Evolutionary conservation across 2,113 vertebrate species (phyloP), one percentile per base, ranked within the genome.

Genomic region (Megalops atlanticus): DNA sequence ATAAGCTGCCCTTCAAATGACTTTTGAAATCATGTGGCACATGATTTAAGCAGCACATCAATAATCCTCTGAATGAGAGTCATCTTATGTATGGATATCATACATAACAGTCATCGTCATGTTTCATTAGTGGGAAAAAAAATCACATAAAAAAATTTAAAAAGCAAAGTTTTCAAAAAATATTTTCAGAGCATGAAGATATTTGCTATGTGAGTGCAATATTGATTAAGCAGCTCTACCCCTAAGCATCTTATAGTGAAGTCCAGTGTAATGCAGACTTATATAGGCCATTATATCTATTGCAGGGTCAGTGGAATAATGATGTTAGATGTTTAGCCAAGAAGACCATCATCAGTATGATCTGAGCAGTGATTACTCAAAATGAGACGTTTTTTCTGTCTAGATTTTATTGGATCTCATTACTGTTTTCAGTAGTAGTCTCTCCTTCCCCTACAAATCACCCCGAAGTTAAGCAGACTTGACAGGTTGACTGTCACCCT

Each of bases 261-360:
- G 80, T 71, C 47, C 47, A n/a, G 14, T 35, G 68, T 88, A 84
- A 86, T 86, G 54, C 18, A 74, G 82, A 86, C 85, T 83, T 85
- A 85, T 84, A 78, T 58, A 80, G 85, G 82, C 54, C 76, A 78
- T 43, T 2, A 58, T 68, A 78, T 81, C 78, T 74, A 74, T 72
- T 78, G 64, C 74, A 33, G 47, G 52, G 82, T 75, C 81, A 77
- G 58, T 69, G 80, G 68, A 79, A 76, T 84, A 84, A 88, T 85
- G 80, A 86, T 82, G 84, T 85, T 81, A 82, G 77, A 78, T 3
- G 31, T n/a, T 38, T 43, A 35, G 68, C 82, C 73, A 79, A 79
- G 80, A 81, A 38, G 79, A 69, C 41, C 80, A 71, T 85, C 74
- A 78, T 81, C 41, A 49, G 8, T 31, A 78, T 64, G 71, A 77